These are phyloP conservation scores for Darevskia mixta DNA, from an alignment of 2,797 vertebrate species.

Conservation along the genomic window DNA sequence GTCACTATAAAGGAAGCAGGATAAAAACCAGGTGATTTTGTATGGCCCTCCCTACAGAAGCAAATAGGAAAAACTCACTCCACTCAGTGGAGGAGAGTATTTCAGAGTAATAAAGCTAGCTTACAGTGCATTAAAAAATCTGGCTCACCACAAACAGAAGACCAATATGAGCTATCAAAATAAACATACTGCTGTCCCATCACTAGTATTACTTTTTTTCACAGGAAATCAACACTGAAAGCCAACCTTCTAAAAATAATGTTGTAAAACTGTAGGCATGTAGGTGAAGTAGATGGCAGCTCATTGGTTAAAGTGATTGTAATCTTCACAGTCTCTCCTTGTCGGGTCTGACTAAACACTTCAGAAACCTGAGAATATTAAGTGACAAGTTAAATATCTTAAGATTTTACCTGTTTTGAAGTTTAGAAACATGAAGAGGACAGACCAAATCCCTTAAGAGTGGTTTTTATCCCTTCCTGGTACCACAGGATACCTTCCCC, in stretches of 20 bases:
- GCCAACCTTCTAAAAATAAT: conserved; percentile 92
- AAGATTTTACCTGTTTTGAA: no score
- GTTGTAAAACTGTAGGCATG: conserved; percentile 96
- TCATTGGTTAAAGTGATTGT: conserved; percentile 92
- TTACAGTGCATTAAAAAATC: not conserved
- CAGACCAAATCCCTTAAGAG: no score
- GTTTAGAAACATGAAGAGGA: not conserved
- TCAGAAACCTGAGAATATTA: conserved; percentile 84
- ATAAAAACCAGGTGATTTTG: not conserved
- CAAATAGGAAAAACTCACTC: not conserved
- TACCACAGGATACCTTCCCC: no score
- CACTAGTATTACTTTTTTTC: conserved; percentile 38
- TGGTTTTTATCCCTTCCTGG: no score
- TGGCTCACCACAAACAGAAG: not conserved
- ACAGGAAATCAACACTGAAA: not conserved
- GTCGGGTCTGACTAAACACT: conserved; percentile 85
- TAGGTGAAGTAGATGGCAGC: conserved; percentile 90
- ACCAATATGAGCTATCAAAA: fast-evolving
- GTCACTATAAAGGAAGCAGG: not conserved
- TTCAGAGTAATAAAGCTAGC: not conserved
- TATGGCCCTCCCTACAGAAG: not conserved
- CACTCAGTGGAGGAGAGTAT: not conserved
- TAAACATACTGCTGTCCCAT: not conserved
- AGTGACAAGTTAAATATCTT: not conserved
- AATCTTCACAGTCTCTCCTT: conserved; percentile 88